Conservation (phyloP, 2,113 vertebrate species). For the Zosterops hypoxanthus region DNA sequence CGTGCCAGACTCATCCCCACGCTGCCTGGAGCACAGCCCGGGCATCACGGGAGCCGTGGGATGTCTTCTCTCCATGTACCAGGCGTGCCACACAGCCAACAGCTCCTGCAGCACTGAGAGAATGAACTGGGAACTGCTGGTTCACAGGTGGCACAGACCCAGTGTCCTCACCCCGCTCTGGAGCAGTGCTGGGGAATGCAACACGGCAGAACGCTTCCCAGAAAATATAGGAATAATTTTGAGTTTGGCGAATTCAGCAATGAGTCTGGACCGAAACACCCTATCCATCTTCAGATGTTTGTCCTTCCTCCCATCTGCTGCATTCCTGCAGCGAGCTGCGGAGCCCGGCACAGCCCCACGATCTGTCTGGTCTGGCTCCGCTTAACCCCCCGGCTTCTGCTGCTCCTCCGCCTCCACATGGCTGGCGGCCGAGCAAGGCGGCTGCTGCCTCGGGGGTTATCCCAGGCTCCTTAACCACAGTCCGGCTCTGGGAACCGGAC, state of each 20-base stretch:
- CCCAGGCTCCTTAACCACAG: background rate
- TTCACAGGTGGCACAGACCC: accelerated
- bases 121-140: background rate
- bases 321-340: background rate
- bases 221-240: background rate
- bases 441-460: background rate
- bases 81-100: accelerated
- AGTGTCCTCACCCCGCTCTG: accelerated
- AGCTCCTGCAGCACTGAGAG: background rate
- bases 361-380: background rate
- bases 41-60: accelerated
- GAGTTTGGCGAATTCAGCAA: background rate
- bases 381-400: constrained; percentile 9
- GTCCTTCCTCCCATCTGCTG: constrained; percentile 19
- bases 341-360: background rate
- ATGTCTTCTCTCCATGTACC: background rate
- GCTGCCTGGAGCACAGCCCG: accelerated
- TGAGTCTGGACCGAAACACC: background rate
- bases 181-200: background rate
- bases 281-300: constrained; percentile 18
- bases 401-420: background rate
- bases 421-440: accelerated
- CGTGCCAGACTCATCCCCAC: accelerated
- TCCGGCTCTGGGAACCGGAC: accelerated
- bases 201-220: background rate